These are phyloP conservation scores for Pollenia amentaria DNA, from an alignment of 2,888 invertebrate species.

Conservation along the genomic window DNA sequence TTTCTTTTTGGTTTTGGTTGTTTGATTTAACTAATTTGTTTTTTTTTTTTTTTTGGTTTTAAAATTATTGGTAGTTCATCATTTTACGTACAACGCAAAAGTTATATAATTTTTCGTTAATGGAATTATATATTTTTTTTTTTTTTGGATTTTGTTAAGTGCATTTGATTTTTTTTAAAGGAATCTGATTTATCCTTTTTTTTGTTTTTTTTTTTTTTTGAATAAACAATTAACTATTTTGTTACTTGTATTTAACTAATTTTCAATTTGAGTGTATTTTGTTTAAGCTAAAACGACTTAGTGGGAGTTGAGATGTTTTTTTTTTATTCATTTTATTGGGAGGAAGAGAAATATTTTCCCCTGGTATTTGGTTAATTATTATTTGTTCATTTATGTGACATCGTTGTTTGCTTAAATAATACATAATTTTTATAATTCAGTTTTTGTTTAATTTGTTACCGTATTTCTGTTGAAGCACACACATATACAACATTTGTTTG, in stretches of 20 bases:
- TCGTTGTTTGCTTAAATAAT: slow-evolving; percentile 67
- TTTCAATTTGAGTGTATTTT: slow-evolving; percentile 66
- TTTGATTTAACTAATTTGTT: slow-evolving; percentile 42
- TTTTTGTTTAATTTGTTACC: slow-evolving; percentile 29
- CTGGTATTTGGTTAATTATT: slow-evolving; percentile 38
- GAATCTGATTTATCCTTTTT: slow-evolving; percentile 47
- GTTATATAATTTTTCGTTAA: slow-evolving; percentile 2
- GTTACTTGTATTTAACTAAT: slow-evolving; percentile 62
- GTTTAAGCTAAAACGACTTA: slow-evolving; percentile 67
- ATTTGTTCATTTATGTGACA: slow-evolving; percentile 69
- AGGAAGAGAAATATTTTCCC: slow-evolving; percentile 28
- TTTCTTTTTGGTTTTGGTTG: slow-evolving; percentile 1
- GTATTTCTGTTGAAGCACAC: slow-evolving; percentile 18
- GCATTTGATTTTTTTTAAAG: slow-evolving; percentile 58
- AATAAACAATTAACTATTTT: slow-evolving; percentile 72
- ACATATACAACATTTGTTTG: slow-evolving; percentile 48
- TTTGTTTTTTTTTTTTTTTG: slow-evolving; percentile 43
- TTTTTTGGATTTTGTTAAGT: slow-evolving; percentile 51
- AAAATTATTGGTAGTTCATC: slow-evolving; percentile 31
- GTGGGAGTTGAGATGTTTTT: slow-evolving; percentile 16
- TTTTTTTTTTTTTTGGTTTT: slow-evolving; percentile 13
- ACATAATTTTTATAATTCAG: slow-evolving; percentile 33
- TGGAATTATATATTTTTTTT: slow-evolving; percentile 44
- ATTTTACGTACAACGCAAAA: slow-evolving; percentile 65
- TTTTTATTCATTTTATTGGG: slow-evolving; percentile 9